These are phyloP conservation scores for Crossaster papposus DNA, from an alignment of 53 echinoderm and acorn worm species.

Conservation along the genomic window DNA sequence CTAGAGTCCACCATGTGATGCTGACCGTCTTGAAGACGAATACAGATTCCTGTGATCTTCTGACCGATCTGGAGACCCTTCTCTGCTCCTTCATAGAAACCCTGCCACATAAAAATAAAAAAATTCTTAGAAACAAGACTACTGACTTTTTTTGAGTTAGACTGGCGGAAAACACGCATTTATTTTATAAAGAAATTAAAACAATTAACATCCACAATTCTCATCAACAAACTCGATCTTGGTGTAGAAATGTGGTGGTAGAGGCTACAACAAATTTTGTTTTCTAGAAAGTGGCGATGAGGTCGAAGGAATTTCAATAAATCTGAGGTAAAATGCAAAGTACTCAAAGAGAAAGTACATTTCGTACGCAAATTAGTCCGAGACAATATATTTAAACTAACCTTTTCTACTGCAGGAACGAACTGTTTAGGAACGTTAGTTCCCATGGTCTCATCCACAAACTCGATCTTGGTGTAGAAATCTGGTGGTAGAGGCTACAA, in stretches of 20 bases:
- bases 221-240: conserved; percentile 88
- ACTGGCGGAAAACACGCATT: neutral
- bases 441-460: conserved; percentile 87
- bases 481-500: conserved; percentile 83
- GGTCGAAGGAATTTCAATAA: no score
- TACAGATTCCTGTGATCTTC: conserved; percentile 82
- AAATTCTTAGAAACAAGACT: neutral
- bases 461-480: conserved; percentile 81
- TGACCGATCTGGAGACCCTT: conserved; percentile 95
- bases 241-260: conserved; percentile 75
- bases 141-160: neutral
- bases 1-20: conserved; percentile 98
- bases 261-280: conserved; percentile 55
- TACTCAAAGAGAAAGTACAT: neutral
- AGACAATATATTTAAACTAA: conserved; percentile 26
- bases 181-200: neutral
- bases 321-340: neutral
- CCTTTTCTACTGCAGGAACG: conserved; percentile 94
- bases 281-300: no score
- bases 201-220: no score
- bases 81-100: conserved; percentile 86
- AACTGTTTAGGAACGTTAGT: conserved; percentile 97
- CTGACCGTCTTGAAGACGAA: conserved; percentile 81
- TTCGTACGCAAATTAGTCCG: neutral
- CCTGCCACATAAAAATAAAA: conserved; percentile 30